Evolutionary conservation across 2,113 vertebrate species (phyloP).

Genomic region (Tragelaphus imberbis): DNA sequence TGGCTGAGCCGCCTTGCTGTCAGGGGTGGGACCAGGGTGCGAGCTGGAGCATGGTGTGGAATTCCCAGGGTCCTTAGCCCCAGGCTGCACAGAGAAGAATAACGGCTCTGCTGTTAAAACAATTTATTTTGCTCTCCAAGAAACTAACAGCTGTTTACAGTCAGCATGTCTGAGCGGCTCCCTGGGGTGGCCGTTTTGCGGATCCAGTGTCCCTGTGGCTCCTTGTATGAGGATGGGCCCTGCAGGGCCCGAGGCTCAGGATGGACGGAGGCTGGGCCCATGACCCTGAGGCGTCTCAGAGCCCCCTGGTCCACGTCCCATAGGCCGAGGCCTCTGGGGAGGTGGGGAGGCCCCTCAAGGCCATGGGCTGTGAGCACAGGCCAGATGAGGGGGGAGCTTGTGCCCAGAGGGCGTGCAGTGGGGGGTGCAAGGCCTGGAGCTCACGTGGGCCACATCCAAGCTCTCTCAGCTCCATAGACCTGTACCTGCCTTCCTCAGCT

Average conservation of each 20-base stretch:
- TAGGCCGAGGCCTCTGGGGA: not conserved
- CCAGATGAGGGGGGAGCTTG: not conserved
- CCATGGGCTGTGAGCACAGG: not conserved
- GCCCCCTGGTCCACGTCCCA: not conserved
- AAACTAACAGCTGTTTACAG: slow-evolving; percentile 41
- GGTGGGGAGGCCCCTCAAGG: not conserved
- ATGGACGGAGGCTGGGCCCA: not conserved
- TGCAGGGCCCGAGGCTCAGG: not conserved
- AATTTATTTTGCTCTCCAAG: slow-evolving; percentile 44
- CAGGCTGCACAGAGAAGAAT: not conserved
- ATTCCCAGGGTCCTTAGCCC: not conserved
- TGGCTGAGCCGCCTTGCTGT: not conserved
- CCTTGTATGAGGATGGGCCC: not conserved
- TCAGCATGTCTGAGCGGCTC: not conserved
- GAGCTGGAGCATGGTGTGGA: not conserved
- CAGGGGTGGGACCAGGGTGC: too few relatives aligned
- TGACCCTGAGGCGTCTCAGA: not conserved
- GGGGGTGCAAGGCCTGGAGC: not conserved
- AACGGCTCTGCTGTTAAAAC: slow-evolving; percentile 11
- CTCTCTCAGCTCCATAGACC: not conserved
- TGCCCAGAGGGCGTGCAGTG: not conserved
- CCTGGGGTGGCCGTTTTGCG: not conserved
- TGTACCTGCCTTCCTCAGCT: not conserved
- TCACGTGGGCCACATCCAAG: too few relatives aligned
- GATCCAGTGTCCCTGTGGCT: not conserved